Evolutionary conservation across 2,888 invertebrate genomes (phyloP).

Genomic region (Eumacrocentrus americanus): DNA sequence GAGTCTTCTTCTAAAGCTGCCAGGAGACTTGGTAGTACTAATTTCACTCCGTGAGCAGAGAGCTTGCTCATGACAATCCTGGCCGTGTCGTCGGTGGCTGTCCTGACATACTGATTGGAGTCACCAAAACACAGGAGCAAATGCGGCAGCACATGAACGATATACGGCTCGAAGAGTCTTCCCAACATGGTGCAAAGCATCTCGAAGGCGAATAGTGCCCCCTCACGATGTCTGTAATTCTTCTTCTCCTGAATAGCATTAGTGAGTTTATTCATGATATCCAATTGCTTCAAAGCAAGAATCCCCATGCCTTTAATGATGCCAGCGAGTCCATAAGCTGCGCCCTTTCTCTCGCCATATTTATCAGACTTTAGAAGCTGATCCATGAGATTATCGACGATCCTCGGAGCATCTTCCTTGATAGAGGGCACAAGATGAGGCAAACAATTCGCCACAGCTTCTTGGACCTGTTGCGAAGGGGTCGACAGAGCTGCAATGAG

Average conservation of each 20-base stretch:
- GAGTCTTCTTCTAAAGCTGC: conserved; percentile 96
- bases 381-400: conserved; percentile 85
- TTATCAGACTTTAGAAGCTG: conserved; percentile 89
- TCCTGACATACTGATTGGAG: conserved; percentile 90
- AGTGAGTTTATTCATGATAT: conserved; percentile 93
- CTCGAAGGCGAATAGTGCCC: conserved; percentile 96
- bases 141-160: conserved; percentile 95
- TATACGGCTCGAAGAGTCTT: conserved; percentile 97
- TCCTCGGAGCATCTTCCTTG: conserved; percentile 85
- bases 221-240: conserved; percentile 91
- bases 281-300: conserved; percentile 89
- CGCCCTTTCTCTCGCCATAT: conserved; percentile 92
- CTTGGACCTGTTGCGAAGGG: conserved; percentile 97
- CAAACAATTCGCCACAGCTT: conserved; percentile 95
- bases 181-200: conserved; percentile 95
- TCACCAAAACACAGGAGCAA: conserved; percentile 96
- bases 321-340: conserved; percentile 97
- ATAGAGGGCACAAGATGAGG: conserved; percentile 93
- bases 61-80: conserved; percentile 94
- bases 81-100: conserved; percentile 96
- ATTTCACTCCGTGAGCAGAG: conserved; percentile 96
- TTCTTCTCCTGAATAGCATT: conserved; percentile 97
- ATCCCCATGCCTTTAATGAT: conserved; percentile 97
- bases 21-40: conserved; percentile 91
- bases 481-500: conserved; percentile 91